These are phyloP conservation scores for Hyposoter didymator DNA, from an alignment of 2,888 invertebrate genomes.

Conservation along the genomic window DNA sequence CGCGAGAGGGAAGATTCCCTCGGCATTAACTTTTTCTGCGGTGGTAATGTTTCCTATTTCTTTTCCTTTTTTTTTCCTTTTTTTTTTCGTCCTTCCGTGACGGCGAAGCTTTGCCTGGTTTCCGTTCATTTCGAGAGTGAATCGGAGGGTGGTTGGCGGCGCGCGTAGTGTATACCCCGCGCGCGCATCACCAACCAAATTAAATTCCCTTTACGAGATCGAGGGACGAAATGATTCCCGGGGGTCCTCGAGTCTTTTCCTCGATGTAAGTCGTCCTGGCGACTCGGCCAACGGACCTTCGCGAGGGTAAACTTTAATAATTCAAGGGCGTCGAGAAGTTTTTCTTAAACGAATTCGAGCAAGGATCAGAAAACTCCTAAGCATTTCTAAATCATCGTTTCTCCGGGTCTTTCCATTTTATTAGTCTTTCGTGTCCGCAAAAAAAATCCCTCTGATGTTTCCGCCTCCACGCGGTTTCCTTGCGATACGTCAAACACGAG, in stretches of 20 bases:
- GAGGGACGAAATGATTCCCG: constrained; percentile 52
- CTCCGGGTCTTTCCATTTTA: neutral
- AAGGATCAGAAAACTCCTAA: constrained; percentile 29
- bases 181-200: constrained; percentile 69
- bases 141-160: constrained; percentile 13
- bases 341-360: constrained; percentile 30
- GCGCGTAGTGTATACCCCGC: constrained; percentile 17
- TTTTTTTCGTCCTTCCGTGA: constrained; percentile 14
- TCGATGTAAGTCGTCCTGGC: constrained; percentile 25
- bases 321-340: constrained; percentile 74
- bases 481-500: neutral
- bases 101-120: neutral
- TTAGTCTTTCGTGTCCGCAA: neutral
- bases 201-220: constrained; percentile 72
- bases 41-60: neutral
- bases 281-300: constrained; percentile 60
- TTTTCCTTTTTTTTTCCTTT: neutral
- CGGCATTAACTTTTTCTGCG: constrained; percentile 32
- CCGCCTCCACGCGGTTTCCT: neutral
- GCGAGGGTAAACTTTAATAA: constrained; percentile 77
- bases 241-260: constrained; percentile 68
- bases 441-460: neutral
- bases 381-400: constrained; percentile 20
- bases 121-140: constrained; percentile 36
- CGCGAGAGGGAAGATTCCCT: constrained; percentile 60